Evolutionary conservation across 2,113 vertebrate species (phyloP), one percentile per base, ranked within the genome.

Genomic region (Oreotragus oreotragus): DNA sequence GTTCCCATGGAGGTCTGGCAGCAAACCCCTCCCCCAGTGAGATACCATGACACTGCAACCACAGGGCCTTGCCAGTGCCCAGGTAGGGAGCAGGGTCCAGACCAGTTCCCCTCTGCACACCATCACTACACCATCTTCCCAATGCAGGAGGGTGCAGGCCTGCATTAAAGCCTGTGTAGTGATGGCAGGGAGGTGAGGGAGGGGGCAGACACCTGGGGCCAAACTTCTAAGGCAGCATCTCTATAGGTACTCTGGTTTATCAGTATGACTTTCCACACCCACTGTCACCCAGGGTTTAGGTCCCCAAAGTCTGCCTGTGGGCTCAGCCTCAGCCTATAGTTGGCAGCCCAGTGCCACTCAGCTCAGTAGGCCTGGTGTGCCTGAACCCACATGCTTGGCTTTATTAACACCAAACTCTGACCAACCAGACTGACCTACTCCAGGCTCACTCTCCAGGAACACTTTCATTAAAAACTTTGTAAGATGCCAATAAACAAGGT

Each of bases 401-500:
- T 66, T 76, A 53, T n/a, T 64, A 73, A 77, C 66, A 93, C 64
- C 88, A 95, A 84, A 64, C 51, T 93, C 84, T 96, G 60, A 90
- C 76, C 39, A 93, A 89, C 6, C 19, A 1, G 1, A 89, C 43
- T 55, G 64, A 95, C 47, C 70, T 62, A 92, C 1, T 76, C 76
- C 43, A 83, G n/a, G 36, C 58, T 58, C 58, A 58, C 49, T 62
- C 81, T 97, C 88, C 85, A 97, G 83, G 27, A 97, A 85, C 28
- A 83, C 66, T 60, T 95, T 96, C 91, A 88, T 92, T 95, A 94
- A 93, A 96, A 96, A 53, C 23, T 64, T 87, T 94, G 47, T 66
- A 89, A 90, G 92, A 95, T 95, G 53, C 90, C 88, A 90, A 85
- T 83, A 94, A 97, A 97, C 39, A 96, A 81, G 66, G 88, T 60